Evolutionary conservation across 2,888 invertebrate genomes (phyloP), one percentile per base, ranked within the genome.

Genomic region (Macaria notata): DNA sequence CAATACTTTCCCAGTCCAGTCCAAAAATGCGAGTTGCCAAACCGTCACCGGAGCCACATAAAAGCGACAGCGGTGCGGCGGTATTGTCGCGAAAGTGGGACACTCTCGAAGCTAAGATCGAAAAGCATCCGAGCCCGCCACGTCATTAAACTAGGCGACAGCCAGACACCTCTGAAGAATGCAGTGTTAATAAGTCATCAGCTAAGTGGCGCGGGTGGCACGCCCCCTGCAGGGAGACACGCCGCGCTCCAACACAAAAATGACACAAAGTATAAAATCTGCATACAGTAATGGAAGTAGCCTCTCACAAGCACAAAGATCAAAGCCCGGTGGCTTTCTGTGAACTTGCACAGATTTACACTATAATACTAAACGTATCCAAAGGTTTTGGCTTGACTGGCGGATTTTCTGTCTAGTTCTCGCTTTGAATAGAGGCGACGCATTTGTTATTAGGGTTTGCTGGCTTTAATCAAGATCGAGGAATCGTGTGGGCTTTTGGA

Each of bases 181-280:
- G 86, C 84, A 83, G 87, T 86, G 88, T 87, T 90, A 91, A 91
- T 91, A 91, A 91, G 90, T 91, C 90, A 91, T 91, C 90, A 89
- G 90, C 90, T 91, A 91, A 91, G 90, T 91, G 89, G 83, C 78
- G 79, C 77, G 67, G 73, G 71, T 63, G 66, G 63, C 63, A 56
- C 64, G 68, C 51, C 64, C 56, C 30, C 58, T 45, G 63, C 62
- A 63, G 64, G 49, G 50, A 46, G 62, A 46, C 36, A 68, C 70
- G 70, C 65, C 66, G 75, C 76, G 81, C 78, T 81, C 77, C 19
- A 2, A 82, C 83, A 85, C 86, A 84, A 88, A 88, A 88, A 89
- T 87, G 87, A 85, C 86, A 86, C 87, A 86, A 86, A 89, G 87
- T 88, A 88, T 86, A 87, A 88, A 86, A 89, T 89, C 88, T 88